phyloP scores from a whole-genome alignment of 2,113 vertebrate genomes.

The Apteryx owenii region DNA sequence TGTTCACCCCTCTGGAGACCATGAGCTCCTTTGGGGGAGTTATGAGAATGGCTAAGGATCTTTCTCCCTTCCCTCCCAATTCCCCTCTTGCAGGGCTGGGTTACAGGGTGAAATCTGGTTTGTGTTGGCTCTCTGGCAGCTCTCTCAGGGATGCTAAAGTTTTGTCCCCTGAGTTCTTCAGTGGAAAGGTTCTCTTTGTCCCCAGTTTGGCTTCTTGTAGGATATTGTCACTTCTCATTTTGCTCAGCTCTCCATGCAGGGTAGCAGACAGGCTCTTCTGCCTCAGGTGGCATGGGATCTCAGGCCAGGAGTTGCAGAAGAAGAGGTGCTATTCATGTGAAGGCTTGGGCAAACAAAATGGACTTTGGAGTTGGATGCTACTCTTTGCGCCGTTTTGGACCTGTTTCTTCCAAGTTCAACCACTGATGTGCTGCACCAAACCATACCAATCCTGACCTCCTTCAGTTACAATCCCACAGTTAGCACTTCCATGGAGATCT shows the following conservation, averaged over 20 bases:
- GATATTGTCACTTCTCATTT: neutral
- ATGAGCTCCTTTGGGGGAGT: neutral
- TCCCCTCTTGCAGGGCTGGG: neutral
- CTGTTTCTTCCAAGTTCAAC: neutral
- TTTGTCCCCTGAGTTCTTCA: neutral
- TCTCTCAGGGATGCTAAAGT: neutral
- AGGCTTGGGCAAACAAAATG: neutral
- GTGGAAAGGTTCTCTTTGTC: neutral
- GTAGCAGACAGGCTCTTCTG: neutral
- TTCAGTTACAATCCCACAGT: neutral
- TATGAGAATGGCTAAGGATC: neutral
- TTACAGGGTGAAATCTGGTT: neutral
- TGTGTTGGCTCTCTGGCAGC: neutral
- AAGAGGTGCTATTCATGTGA: neutral
- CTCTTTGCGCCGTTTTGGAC: neutral
- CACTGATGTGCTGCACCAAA: neutral
- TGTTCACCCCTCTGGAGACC: neutral
- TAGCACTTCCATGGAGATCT: neutral
- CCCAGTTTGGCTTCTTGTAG: neutral
- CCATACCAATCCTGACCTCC: neutral
- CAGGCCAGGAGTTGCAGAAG: fast-evolving
- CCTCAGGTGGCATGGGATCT: fast-evolving
- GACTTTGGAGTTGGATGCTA: neutral
- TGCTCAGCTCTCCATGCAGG: fast-evolving
- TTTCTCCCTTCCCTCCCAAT: neutral